Conservation (phyloP, 2,797 vertebrate species). For the Linurgus olivaceus region DNA sequence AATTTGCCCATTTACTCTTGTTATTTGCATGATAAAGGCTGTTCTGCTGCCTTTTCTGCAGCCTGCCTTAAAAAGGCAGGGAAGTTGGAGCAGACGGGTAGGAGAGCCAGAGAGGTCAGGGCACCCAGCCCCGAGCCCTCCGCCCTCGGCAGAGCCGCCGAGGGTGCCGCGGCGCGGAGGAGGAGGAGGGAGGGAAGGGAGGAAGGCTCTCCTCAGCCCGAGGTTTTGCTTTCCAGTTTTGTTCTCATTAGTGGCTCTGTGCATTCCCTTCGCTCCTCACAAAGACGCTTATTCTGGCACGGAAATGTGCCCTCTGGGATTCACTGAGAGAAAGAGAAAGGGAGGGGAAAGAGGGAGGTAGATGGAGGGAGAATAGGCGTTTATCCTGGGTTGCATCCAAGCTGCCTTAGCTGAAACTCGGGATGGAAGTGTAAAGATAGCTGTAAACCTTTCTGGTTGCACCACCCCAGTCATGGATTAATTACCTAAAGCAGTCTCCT, state of each 20-base stretch:
- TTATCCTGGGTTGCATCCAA: neutral
- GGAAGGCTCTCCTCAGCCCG: neutral
- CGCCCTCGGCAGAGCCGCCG: neutral
- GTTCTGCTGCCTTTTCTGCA: constrained; percentile 56
- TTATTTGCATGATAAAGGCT: constrained; percentile 96
- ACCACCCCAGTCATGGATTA: neutral
- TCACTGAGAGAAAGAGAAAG: neutral
- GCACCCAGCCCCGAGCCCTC: neutral
- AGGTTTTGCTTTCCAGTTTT: neutral
- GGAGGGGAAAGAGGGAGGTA: neutral
- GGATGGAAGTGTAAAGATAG: neutral
- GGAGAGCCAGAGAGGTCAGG: neutral
- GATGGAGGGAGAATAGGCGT: neutral
- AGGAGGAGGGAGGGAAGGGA: neutral
- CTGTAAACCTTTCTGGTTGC: neutral
- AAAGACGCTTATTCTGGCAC: constrained; percentile 32
- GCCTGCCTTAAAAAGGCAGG: constrained; percentile 38
- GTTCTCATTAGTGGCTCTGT: constrained; percentile 17
- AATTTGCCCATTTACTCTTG: constrained; percentile 87
- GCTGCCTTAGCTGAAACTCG: neutral
- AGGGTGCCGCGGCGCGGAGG: neutral
- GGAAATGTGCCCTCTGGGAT: constrained; percentile 24
- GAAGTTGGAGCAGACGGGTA: neutral
- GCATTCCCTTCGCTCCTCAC: constrained; percentile 30
- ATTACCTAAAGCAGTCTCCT: neutral